These are phyloP conservation scores for Peromyscus polionotus DNA, from an alignment of 2,113 vertebrate genomes.

Conservation along the genomic window DNA sequence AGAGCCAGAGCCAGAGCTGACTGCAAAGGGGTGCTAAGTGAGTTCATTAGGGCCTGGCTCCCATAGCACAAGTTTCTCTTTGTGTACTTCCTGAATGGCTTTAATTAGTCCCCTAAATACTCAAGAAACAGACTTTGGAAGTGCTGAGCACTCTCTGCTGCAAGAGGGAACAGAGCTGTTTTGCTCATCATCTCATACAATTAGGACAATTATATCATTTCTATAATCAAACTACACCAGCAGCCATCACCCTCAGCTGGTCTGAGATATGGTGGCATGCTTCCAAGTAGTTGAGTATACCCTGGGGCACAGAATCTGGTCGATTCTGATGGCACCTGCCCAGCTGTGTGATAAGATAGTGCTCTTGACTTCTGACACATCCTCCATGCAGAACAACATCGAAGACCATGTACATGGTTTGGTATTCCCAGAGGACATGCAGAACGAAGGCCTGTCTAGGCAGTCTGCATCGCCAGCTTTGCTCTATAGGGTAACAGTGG, in stretches of 20 bases:
- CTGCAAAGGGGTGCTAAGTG: neutral
- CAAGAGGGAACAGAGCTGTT: neutral
- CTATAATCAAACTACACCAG: neutral
- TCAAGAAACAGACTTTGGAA: neutral
- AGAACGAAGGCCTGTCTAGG: neutral
- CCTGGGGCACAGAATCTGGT: neutral
- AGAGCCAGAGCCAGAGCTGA: neutral
- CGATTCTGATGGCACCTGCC: neutral
- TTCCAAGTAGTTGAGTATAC: constrained; percentile 5
- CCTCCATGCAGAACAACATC: neutral
- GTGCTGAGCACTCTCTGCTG: neutral
- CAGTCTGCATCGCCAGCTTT: neutral
- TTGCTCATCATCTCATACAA: neutral
- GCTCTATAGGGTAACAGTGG: neutral
- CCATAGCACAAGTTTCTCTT: neutral
- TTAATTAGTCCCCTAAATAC: neutral
- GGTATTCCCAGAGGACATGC: neutral
- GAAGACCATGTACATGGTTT: neutral
- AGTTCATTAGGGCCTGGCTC: neutral
- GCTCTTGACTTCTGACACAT: neutral
- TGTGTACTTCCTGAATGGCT: neutral
- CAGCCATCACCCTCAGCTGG: neutral
- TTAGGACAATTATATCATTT: neutral
- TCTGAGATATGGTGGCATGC: neutral
- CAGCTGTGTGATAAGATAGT: neutral